Base-by-base conservation (phyloP, 2,113 vertebrate genomes). In the Empidonax traillii region DNA sequence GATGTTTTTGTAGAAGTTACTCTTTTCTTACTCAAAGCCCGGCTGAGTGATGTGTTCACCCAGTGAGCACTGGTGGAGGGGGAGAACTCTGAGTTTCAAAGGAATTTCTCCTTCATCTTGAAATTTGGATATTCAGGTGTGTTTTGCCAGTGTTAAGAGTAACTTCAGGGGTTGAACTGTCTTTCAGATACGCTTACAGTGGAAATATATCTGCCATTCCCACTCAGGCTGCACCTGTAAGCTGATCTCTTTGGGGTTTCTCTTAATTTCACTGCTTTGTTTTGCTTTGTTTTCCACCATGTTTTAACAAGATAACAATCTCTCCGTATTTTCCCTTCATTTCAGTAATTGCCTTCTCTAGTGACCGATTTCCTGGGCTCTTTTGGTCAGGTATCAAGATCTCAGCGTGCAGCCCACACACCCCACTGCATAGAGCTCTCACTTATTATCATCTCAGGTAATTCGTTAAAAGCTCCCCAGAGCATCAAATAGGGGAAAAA, bases 271-370 rank as follows among this genome's bases (percentile, higher is more conserved):
- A 14, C 62, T 65, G 59, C 22, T 80, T 37, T 93, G 67, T 90
- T 96, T 95, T 73, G 85, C 81, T 90, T 91, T 96, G 87, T 93
- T 95, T 95, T 49, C 44, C 63, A 28, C 73, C 69, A 14, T 56
- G 73, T 92, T 95, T 90, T 93, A 73, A 73, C 43, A 91, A 93
- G 90, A 96, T 96, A 94, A 86, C 55, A 61, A 95, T 95, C 93
- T 95, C 44, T 17, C 11, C 1, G 27, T 89, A 67, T 94, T 93
- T 94, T 88, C 89, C 61, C 65, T 94, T 90, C 43, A 59, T 77
- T 96, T 85, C 82, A 74, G 87, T 89, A 93, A 91, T 91, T 93
- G 75, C 89, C 82, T 87, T 91, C 75, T 94, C 75, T 67, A 59
- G 82, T 90, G 82, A 91, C 85, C 7, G 51, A 73, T 85, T 95